phyloP scores from a whole-genome alignment of 1,140 invertebrate species.

The Cydia fagiglandana region DNA sequence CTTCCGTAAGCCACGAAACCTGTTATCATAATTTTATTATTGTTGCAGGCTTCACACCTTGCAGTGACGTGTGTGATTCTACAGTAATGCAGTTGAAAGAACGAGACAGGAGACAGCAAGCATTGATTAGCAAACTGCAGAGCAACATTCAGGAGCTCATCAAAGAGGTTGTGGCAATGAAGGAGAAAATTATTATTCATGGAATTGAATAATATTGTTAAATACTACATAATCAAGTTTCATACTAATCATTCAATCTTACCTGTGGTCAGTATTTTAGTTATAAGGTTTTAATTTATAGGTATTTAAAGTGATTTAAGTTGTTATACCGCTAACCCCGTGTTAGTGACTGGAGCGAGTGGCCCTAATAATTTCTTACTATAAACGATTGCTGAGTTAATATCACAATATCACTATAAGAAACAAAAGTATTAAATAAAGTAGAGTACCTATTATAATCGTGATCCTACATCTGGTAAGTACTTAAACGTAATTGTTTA shows the following conservation, averaged over 20 bases:
- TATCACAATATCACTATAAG: too few species aligned
- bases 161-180: slow-evolving; percentile 60
- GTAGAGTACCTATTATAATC: too few species aligned
- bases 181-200: slow-evolving; percentile 63
- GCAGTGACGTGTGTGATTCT: slow-evolving; percentile 58
- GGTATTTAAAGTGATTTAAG: neutral
- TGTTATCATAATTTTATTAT: slow-evolving; percentile 19
- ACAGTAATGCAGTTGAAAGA: slow-evolving; percentile 55
- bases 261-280: neutral
- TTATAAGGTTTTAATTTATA: neutral
- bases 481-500: too few species aligned
- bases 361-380: neutral
- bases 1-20: neutral
- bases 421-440: too few species aligned
- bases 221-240: neutral
- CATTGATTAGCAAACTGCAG: slow-evolving; percentile 60
- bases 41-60: slow-evolving; percentile 48
- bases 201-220: slow-evolving; percentile 37
- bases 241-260: neutral
- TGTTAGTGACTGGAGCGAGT: too few species aligned
- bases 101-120: slow-evolving; percentile 57
- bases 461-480: too few species aligned
- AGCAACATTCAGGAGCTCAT: slow-evolving; percentile 62
- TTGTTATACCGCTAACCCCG: too few species aligned
- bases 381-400: too few species aligned